Conservation (phyloP, 2,113 vertebrate species). For the Leptobrachium leishanense region DNA sequence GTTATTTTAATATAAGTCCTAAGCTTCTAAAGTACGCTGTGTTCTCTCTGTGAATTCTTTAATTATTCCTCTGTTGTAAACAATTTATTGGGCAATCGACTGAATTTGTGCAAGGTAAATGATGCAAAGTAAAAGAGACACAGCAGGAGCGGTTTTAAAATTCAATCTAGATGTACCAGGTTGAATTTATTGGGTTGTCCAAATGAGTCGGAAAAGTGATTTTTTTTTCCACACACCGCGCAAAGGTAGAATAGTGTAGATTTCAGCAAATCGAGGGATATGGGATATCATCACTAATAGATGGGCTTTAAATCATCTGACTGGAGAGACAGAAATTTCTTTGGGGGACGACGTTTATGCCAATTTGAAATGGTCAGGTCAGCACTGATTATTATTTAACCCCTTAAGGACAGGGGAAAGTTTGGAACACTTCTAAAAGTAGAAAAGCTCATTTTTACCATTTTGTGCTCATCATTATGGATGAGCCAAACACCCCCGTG, state of each 20-base stretch:
- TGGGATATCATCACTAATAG: conserved; percentile 41
- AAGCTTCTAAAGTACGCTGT: neutral
- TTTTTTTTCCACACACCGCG: conserved; percentile 1
- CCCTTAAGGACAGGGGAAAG: no score
- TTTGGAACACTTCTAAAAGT: no score
- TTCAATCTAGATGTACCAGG: conserved; percentile 30
- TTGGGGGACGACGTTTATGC: conserved; percentile 13
- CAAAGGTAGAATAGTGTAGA: conserved; percentile 27
- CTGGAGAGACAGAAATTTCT: neutral
- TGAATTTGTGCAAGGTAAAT: conserved; percentile 41
- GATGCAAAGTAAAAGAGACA: conserved; percentile 33
- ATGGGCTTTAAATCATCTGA: conserved; percentile 25
- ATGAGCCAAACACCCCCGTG: no score
- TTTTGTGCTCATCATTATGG: no score
- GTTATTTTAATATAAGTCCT: no score
- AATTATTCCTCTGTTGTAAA: conserved; percentile 40
- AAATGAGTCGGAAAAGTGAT: conserved; percentile 19
- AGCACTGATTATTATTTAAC: no score
- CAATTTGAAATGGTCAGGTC: conserved; percentile 11
- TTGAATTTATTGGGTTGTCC: conserved; percentile 42
- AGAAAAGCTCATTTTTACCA: no score
- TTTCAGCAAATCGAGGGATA: conserved; percentile 22
- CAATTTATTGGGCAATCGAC: conserved; percentile 38
- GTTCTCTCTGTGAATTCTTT: conserved; percentile 5
- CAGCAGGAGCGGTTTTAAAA: conserved; percentile 32